phyloP scores from a whole-genome alignment of 2,888 invertebrate species.

The Tinea pellionella region DNA sequence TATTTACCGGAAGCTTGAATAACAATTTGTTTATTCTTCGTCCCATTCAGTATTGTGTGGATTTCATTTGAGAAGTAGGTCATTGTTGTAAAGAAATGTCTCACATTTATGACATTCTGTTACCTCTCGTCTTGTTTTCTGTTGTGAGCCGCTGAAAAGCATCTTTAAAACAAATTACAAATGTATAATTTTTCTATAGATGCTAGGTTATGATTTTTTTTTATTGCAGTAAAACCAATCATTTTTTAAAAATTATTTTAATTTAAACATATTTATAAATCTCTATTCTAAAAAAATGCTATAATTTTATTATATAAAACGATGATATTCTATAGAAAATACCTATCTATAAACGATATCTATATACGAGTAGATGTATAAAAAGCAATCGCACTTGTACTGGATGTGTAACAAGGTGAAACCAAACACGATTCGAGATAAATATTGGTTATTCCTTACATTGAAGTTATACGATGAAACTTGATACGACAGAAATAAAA shows the following conservation, averaged over 20 bases:
- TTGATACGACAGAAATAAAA: background rate
- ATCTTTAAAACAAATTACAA: background rate
- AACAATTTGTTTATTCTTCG: constrained; percentile 6
- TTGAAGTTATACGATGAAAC: background rate
- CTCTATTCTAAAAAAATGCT: too few relatives aligned
- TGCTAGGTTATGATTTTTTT: too few relatives aligned
- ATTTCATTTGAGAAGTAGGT: constrained; percentile 7
- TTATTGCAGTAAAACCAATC: too few relatives aligned
- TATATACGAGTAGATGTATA: background rate
- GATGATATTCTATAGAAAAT: too few relatives aligned
- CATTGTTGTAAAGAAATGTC: constrained; percentile 2
- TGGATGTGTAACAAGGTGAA: background rate
- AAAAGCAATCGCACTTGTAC: too few relatives aligned
- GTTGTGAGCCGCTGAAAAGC: background rate
- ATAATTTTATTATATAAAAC: too few relatives aligned
- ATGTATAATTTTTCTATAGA: too few relatives aligned
- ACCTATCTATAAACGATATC: background rate
- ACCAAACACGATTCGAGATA: background rate
- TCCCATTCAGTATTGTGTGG: background rate
- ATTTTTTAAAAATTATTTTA: too few relatives aligned
- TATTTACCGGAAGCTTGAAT: background rate
- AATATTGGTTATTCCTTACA: background rate
- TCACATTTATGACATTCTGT: background rate
- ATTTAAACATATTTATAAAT: too few relatives aligned
- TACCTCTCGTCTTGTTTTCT: background rate